phyloP scores from a whole-genome alignment of 1,140 invertebrate species.

The Conopomorpha cramerella region DNA sequence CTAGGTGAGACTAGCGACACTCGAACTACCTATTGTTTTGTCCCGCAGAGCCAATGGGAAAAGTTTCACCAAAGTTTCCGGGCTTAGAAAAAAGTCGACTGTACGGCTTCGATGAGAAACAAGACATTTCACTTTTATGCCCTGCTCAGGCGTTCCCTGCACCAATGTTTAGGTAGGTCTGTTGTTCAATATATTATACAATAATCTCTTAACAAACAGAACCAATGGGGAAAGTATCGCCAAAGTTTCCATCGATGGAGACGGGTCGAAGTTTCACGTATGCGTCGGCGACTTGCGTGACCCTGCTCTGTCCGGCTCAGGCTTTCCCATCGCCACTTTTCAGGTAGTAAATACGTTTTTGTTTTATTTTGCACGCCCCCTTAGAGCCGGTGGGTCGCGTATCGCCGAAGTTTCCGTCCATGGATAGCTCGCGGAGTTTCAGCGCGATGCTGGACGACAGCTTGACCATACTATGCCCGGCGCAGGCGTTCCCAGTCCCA shows the following conservation, averaged over 20 bases:
- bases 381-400: conserved; percentile 75
- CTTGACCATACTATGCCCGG: conserved; percentile 64
- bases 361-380: too few relatives aligned
- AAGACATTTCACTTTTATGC: conserved; percentile 50
- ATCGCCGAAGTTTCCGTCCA: conserved; percentile 67
- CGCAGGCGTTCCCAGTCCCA: conserved; percentile 71
- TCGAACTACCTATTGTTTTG: not conserved
- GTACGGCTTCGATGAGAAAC: conserved; percentile 19
- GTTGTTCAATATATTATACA: conserved; percentile 10
- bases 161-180: conserved; percentile 63
- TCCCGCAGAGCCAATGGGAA: conserved; percentile 62
- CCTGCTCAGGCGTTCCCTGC: conserved; percentile 67
- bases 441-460: conserved; percentile 65
- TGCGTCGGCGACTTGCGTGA: conserved; percentile 40
- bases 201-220: conserved; percentile 44
- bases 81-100: conserved; percentile 56
- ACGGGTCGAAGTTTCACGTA: conserved; percentile 63
- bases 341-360: conserved; percentile 39
- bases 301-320: conserved; percentile 67
- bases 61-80: conserved; percentile 66
- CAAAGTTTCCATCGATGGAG: conserved; percentile 62
- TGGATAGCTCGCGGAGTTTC: conserved; percentile 67
- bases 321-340: conserved; percentile 63
- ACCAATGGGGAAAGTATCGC: conserved; percentile 63
- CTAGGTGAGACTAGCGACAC: conserved; percentile 2